These are phyloP conservation scores for Odontamblyopus rebecca DNA, from an alignment of 2,797 vertebrate genomes.

Conservation along the genomic window DNA sequence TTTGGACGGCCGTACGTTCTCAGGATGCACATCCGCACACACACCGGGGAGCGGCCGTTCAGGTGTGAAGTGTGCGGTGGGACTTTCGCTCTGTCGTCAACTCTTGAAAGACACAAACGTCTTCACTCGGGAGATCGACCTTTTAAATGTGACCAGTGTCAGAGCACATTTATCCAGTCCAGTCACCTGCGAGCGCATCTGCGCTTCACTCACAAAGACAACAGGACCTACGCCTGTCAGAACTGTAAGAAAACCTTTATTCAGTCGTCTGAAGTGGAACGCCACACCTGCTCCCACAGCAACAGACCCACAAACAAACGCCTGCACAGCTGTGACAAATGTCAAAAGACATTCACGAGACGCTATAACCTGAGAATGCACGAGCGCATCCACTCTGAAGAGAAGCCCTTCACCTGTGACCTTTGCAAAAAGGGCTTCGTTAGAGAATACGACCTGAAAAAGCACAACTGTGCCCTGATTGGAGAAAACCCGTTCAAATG, in stretches of 20 bases:
- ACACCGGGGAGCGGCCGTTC: neutral
- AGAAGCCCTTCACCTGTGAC: neutral
- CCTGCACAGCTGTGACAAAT: neutral
- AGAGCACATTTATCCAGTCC: neutral
- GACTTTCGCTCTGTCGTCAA: neutral
- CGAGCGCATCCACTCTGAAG: neutral
- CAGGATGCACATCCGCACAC: neutral
- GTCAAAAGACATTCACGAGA: neutral
- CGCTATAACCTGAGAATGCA: neutral
- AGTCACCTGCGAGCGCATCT: neutral
- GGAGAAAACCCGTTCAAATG: no score
- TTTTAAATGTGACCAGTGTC: neutral
- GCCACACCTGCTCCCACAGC: neutral
- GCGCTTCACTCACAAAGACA: neutral
- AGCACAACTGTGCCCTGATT: neutral
- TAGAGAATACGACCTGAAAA: neutral
- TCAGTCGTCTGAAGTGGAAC: neutral
- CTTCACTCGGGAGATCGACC: neutral
- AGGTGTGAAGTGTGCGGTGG: neutral
- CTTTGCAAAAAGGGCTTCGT: neutral
- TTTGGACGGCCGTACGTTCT: neutral
- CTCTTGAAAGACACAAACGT: neutral
- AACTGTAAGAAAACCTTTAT: neutral
- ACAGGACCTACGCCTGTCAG: neutral
- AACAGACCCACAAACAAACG: no score